phyloP scores from a whole-genome alignment of 2,797 vertebrate genomes.

The Takifugu rubripes region DNA sequence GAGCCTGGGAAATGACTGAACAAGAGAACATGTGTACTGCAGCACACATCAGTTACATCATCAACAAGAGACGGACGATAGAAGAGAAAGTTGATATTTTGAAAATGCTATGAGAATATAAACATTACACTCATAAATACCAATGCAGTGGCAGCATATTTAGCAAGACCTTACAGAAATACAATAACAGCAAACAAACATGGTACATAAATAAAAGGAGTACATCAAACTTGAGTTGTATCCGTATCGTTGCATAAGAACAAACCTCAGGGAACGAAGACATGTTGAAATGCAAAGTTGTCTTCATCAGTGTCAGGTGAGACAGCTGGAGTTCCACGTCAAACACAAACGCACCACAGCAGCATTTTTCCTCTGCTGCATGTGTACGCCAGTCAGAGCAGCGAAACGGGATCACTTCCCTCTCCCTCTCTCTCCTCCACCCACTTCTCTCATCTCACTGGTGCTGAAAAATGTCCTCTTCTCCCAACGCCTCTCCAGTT shows the following conservation, averaged over 20 bases:
- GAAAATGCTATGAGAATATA: too few relatives aligned
- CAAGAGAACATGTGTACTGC: background rate
- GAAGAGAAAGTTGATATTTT: too few relatives aligned
- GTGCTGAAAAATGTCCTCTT: conserved; percentile 71
- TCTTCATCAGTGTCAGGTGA: conserved; percentile 33
- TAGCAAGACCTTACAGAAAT: too few relatives aligned
- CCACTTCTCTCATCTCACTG: conserved; percentile 64
- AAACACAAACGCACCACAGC: conserved; percentile 9
- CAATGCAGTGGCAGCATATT: too few relatives aligned
- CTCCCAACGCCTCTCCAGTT: conserved; percentile 41
- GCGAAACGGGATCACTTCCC: conserved; percentile 38
- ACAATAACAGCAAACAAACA: too few relatives aligned
- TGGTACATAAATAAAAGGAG: too few relatives aligned
- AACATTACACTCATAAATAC: too few relatives aligned
- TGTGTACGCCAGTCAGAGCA: conserved; percentile 24
- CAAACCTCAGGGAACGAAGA: conserved; percentile 47
- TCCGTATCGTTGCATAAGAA: conserved; percentile 5
- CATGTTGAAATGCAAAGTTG: conserved; percentile 29
- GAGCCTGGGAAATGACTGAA: too few relatives aligned
- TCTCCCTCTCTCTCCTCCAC: conserved; percentile 60
- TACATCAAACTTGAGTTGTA: background rate
- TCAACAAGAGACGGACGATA: too few relatives aligned
- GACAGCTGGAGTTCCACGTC: conserved; percentile 32
- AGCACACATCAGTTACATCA: background rate
- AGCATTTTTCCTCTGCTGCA: conserved; percentile 27